Evolutionary conservation across 2,797 vertebrate species (phyloP).

Genomic region (Oreortyx pictus): DNA sequence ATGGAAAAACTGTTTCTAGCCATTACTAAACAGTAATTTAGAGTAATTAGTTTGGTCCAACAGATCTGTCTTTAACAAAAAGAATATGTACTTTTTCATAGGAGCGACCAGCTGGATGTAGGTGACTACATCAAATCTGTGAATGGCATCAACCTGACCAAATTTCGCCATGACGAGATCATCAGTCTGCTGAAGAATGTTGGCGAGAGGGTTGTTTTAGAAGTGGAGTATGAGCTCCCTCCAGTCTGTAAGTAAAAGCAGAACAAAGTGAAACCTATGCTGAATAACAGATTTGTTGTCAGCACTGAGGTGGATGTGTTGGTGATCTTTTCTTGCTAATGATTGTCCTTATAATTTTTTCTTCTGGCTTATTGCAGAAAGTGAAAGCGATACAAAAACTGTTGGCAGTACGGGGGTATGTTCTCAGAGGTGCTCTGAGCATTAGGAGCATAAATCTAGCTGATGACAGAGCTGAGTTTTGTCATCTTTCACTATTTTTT

Average conservation of each 20-base stretch:
- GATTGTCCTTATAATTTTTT: background rate
- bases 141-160: slow-evolving; percentile 96
- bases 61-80: slow-evolving; percentile 4
- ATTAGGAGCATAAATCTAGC: background rate
- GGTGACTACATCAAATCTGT: slow-evolving; percentile 97
- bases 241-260: slow-evolving; percentile 88
- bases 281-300: fast-evolving
- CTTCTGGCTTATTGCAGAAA: background rate
- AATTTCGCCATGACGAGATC: slow-evolving; percentile 97
- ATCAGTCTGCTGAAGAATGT: slow-evolving; percentile 98
- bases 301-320: background rate
- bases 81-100: slow-evolving; percentile 66
- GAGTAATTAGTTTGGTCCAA: background rate
- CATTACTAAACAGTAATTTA: background rate
- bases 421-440: background rate
- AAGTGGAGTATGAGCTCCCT: slow-evolving; percentile 96
- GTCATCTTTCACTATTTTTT: background rate
- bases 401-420: background rate
- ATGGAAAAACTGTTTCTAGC: background rate
- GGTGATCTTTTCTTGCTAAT: background rate
- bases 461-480: background rate
- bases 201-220: slow-evolving; percentile 92
- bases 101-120: slow-evolving; percentile 96
- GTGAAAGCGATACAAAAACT: background rate
- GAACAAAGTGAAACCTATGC: background rate